Evolutionary conservation across 2,797 vertebrate species (phyloP), one percentile per base, ranked within the genome.

Genomic region (Halcyon badia): DNA sequence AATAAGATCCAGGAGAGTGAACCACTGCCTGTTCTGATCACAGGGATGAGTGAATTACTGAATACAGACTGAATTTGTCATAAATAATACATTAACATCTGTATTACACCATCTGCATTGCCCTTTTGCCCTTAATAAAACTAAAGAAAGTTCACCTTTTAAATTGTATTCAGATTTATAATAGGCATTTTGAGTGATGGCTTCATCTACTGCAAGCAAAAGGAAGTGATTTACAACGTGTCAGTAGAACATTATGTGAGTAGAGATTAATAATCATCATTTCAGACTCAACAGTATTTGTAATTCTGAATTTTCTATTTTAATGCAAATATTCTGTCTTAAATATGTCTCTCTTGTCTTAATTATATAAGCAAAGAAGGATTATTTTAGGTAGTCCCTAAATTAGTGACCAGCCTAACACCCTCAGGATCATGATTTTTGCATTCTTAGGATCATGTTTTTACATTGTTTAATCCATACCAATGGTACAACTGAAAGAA

Each of bases 281-380:
- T 98, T 98, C 97, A 97, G 88, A 87, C 85, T 95, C 97, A 97
- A 98, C 95, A 96, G 95, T 89, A 97, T 97, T 97, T 96, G 92
- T 91, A 96, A 95, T 97, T 98, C 91, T 87, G 96, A 97, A 95
- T 95, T 94, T 91, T 80, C 94, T 94, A 35, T 82, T 97, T 94
- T 91, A 97, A 97, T 98, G 96, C 94, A 96, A 97, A 98, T 97
- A 56, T n/a, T 96, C 93, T 93, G 62, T 94, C 96, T 97, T 97
- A 96, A 97, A 95, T 89, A 94, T 37, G 56, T 37, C 80, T n/a
- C 94, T 98, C 84, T 96, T 96, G 62, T 98, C 90, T 98, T 97
- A 97, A 97, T 98, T 97, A 97, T 89, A 95, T 97, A 96, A 51
- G 49, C 26, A 51, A 51, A 51, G 49, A 51, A 51, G 26, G 49